phyloP scores from a whole-genome alignment of 2,113 vertebrate genomes.

The Ceyx margarethae region DNA sequence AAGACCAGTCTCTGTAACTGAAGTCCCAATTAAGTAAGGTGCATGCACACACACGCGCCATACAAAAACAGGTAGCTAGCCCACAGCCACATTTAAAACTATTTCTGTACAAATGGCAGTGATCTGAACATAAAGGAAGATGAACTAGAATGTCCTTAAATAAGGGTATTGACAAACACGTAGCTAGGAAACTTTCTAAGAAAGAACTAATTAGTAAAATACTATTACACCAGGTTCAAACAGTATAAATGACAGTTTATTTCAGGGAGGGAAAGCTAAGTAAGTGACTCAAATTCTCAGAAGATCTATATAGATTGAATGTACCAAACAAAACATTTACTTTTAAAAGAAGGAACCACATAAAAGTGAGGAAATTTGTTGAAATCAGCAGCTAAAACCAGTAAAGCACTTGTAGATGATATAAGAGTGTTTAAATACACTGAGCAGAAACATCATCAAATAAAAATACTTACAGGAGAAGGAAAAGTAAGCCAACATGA shows the following conservation, averaged over 20 bases:
- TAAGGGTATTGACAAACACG: background rate
- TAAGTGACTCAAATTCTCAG: background rate
- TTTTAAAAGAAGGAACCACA: conserved; percentile 1
- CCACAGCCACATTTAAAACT: background rate
- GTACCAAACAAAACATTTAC: background rate
- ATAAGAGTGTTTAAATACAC: background rate
- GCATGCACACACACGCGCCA: accelerated
- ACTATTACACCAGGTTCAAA: background rate
- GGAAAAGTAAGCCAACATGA: background rate
- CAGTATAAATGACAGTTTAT: background rate
- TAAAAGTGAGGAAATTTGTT: background rate
- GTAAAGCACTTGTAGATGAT: background rate
- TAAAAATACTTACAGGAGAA: background rate
- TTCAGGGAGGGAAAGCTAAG: background rate
- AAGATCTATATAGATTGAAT: background rate
- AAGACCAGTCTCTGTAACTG: background rate
- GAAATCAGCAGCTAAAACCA: background rate
- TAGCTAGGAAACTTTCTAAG: background rate
- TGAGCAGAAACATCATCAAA: background rate
- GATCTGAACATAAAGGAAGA: background rate
- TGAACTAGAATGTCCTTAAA: background rate
- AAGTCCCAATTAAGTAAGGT: background rate
- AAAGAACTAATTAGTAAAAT: background rate
- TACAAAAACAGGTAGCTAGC: background rate
- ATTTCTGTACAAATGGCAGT: background rate